phyloP scores from a whole-genome alignment of 2,113 vertebrate species.

The Engystomops pustulosus region DNA sequence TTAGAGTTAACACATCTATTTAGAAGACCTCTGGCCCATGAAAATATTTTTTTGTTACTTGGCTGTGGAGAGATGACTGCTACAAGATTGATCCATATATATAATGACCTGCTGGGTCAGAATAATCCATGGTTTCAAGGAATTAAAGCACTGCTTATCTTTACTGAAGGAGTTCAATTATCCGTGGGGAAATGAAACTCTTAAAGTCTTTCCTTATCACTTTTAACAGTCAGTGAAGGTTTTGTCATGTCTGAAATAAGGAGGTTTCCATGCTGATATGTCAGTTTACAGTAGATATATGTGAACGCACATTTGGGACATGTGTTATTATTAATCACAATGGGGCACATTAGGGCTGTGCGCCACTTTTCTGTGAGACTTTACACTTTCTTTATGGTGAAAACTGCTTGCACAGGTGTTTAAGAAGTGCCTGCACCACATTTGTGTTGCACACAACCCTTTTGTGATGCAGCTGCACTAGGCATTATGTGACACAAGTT shows the following conservation, averaged over 20 bases:
- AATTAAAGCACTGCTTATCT: conserved; percentile 46
- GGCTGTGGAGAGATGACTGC: neutral
- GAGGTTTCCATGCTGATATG: neutral
- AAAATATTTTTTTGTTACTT: conserved; percentile 2
- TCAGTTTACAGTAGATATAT: neutral
- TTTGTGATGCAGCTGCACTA: too few relatives aligned
- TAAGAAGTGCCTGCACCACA: too few relatives aligned
- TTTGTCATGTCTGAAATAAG: neutral
- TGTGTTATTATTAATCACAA: neutral
- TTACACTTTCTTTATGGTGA: too few relatives aligned
- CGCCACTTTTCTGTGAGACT: too few relatives aligned
- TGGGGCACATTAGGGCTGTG: too few relatives aligned
- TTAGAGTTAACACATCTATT: neutral
- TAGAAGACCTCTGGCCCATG: neutral
- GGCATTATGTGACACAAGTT: too few relatives aligned
- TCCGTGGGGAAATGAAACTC: conserved; percentile 35
- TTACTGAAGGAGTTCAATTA: conserved; percentile 40
- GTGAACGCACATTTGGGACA: neutral
- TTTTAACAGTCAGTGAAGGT: conserved; percentile 30
- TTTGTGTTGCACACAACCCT: too few relatives aligned
- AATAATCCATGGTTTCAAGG: conserved; percentile 43
- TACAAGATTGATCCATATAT: conserved; percentile 25
- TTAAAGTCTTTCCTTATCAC: conserved; percentile 48
- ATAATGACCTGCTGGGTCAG: conserved; percentile 39
- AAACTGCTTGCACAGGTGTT: too few relatives aligned